Evolutionary conservation across 92 coral and sea anemone species (phyloP).

Genomic region (Epizoanthus stellaris): DNA sequence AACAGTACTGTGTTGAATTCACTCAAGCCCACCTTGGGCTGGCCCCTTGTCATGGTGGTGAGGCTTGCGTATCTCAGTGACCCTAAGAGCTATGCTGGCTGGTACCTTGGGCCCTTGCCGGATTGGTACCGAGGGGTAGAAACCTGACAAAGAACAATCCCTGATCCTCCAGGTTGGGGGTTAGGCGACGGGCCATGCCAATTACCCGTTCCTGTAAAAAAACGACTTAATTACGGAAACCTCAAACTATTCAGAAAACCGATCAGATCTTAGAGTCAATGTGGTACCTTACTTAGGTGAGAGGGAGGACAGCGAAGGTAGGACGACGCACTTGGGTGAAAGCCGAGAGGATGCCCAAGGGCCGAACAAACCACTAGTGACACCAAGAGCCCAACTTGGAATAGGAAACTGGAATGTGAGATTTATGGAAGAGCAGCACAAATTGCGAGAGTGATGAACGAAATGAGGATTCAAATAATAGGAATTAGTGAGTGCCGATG

Average conservation of each 20-base stretch:
- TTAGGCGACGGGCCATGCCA: constrained; percentile 6
- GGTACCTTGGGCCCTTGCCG: no score
- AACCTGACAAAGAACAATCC: background rate
- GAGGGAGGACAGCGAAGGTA: background rate
- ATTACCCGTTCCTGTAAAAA: constrained; percentile 24
- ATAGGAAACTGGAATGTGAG: constrained; percentile 42
- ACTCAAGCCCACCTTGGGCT: no score
- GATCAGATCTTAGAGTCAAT: background rate
- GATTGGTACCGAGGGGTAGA: no score
- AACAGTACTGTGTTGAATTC: no score
- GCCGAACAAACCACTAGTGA: constrained; percentile 7
- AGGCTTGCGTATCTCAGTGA: no score
- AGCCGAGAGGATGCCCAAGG: constrained; percentile 31
- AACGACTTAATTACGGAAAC: constrained; percentile 30
- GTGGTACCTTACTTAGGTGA: background rate
- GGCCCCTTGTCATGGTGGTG: no score
- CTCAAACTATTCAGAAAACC: background rate
- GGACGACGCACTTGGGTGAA: constrained; percentile 44
- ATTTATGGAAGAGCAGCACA: constrained; percentile 24
- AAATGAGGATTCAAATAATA: background rate
- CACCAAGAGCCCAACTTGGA: constrained; percentile 2
- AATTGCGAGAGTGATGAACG: constrained; percentile 7
- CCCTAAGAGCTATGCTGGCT: no score
- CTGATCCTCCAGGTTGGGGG: constrained; percentile 8
- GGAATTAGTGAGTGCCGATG: constrained; percentile 5